A percentile compares a stretch with the other conserved stretches of the same genome.
These are phyloP conservation scores for Antheraea assamensis DNA, from an alignment of 2,888 invertebrate species.

Conservation along the genomic window DNA sequence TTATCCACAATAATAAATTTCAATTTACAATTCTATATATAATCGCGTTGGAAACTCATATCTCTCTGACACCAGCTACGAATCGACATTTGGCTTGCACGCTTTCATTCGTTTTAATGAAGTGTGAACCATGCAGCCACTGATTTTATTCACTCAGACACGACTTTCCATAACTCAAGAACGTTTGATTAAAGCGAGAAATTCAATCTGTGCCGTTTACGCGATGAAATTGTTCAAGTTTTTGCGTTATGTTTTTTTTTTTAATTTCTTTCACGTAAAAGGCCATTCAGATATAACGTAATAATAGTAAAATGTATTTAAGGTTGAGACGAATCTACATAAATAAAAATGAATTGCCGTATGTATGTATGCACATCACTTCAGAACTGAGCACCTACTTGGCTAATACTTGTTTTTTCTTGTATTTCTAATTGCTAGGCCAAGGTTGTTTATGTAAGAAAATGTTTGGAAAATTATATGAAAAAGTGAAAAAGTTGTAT, in stretches of 20 bases:
- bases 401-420: no score
- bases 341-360: no score
- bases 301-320: no score
- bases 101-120: slow-evolving; percentile 59
- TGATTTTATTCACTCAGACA: slow-evolving; percentile 49
- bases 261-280: slow-evolving; percentile 7
- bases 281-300: no score
- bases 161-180: slow-evolving; percentile 18
- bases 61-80: slow-evolving; percentile 37
- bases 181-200: slow-evolving; percentile 17
- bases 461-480: no score
- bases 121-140: slow-evolving; percentile 52
- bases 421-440: no score
- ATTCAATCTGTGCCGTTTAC: slow-evolving; percentile 3
- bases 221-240: slow-evolving; percentile 12
- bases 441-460: no score
- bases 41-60: slow-evolving; percentile 31
- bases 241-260: not conserved
- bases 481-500: no score
- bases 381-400: no score
- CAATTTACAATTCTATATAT: slow-evolving; percentile 3
- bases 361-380: no score
- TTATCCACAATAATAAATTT: not conserved
- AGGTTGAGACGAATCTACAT: no score
- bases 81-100: slow-evolving; percentile 53